These are phyloP conservation scores for Aix galericulata DNA, from an alignment of 2,113 vertebrate species.

Conservation along the genomic window DNA sequence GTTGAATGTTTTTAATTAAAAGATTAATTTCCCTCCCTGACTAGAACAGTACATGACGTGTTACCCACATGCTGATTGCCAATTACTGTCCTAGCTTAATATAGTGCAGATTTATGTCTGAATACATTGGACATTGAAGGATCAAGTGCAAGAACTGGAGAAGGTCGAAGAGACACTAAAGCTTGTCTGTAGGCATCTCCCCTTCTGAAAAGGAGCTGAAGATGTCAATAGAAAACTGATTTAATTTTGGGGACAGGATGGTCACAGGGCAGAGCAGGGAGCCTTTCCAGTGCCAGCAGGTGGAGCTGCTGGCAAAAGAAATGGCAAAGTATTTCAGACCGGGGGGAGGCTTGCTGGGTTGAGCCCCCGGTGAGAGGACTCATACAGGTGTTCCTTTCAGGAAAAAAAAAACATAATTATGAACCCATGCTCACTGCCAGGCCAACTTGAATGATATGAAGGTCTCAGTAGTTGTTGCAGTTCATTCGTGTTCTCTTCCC, in stretches of 20 bases:
- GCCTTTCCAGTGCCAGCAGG: constrained; percentile 16
- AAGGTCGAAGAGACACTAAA: not conserved
- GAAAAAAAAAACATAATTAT: fast-evolving
- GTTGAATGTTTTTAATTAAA: not conserved
- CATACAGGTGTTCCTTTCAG: not conserved
- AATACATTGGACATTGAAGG: not conserved
- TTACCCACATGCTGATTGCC: not conserved
- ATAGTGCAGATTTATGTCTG: not conserved
- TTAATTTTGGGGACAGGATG: fast-evolving
- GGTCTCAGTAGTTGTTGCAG: not conserved
- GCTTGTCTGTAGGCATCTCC: not conserved
- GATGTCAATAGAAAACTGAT: not conserved
- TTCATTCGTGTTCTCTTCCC: not conserved
- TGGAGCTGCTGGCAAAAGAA: constrained; percentile 49
- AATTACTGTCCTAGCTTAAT: not conserved
- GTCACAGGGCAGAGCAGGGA: not conserved
- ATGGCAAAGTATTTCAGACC: not conserved
- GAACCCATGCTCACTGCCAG: not conserved
- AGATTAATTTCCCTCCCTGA: not conserved
- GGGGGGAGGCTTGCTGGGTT: not conserved
- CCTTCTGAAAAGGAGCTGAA: not conserved
- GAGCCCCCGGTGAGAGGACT: not conserved
- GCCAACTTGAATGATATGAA: fast-evolving
- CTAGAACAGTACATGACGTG: not conserved
- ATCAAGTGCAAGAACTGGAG: not conserved